Base-by-base conservation (phyloP, 2,113 vertebrate species). In the Semicossyphus pulcher region DNA sequence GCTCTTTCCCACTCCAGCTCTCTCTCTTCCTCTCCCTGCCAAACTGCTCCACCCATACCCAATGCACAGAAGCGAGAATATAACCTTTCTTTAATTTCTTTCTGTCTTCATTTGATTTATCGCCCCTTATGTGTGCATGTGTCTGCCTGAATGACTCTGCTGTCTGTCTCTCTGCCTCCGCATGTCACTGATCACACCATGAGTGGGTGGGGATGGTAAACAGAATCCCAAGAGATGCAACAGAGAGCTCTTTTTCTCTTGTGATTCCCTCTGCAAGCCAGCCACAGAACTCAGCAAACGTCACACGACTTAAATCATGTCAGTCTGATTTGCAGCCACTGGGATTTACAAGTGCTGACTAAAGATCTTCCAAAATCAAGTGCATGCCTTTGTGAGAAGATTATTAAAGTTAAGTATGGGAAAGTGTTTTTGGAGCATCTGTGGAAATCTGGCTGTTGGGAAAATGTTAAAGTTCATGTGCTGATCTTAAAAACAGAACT, bases 1-100 rank as follows among this genome's bases (percentile, higher is more conserved):
- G 1, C 62, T 67, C 72, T 51, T 71, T 78, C 74, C 72, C 48
- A 51, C 79, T 69, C 48, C 26, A 37, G 56, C 45, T 75, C 68
- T 66, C 36, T 34, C 14, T 9, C 63, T 39, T 32, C 56, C 39
- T 51, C 39, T 16, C 49, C 0, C 48, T 67, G 77, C 86, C 83
- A 86, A 79, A 25, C 57, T 51, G 84, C 85, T 89, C 89, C 88
- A 88, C 89, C 83, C 89, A 44, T 76, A 39, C 54, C 52, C 64
- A 21, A 71, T 61, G 31, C 52, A 52, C 69, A 83, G 77, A 28
- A 68, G 70, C 44, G 23, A 31, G 42, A 81, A 58, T 23, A 25
- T 7, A 29, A 62, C 23, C 60, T 10, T 37, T 37, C 18, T 44
- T 41, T 16, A 45, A 54, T 77, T 14, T 51, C 7, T 59, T 18